Evolutionary conservation across 2,797 vertebrate genomes (phyloP), one percentile per base, ranked within the genome.

Genomic region (Enteromius radiatus): DNA sequence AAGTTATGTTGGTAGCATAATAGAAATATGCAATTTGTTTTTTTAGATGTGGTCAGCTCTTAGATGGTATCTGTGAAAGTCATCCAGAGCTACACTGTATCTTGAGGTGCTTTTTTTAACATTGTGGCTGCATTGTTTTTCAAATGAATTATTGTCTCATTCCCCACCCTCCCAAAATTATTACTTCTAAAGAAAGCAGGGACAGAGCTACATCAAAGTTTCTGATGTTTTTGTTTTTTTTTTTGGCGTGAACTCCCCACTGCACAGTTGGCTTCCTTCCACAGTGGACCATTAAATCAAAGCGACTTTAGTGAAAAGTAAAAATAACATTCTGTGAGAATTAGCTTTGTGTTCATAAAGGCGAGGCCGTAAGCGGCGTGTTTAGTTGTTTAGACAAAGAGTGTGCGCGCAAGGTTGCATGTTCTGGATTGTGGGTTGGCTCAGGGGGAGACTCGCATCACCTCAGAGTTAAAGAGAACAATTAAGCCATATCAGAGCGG

Each of bases 401-500:
- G 54, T 54, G 59, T 61, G 82, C 12, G 19, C 23, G 28, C 19
- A 33, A 9, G 26, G 33, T 38, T 56, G 28, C 33, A 31, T 21
- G 28, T 75, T 63, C 33, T 33, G 10, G 11, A 41, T 23, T n/a
- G 69, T 82, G 43, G 4, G 65, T 84, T 88, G 79, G 77, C 82
- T 81, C 69, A 61, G 70, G 17, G 80, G 78, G 83, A 85, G 86
- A 83, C 81, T 85, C 38, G 11, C 89, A 90, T 91, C 92, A 88
- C 92, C 90, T 90, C 87, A 5, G 80, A 87, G 91, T 91, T 90
- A 88, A 91, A 91, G 88, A 92, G 92, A 91, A 91, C 92, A 92
- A 93, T 94, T 92, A 93, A 92, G 86, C 89, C 89, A 82, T 93
- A 93, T 93, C 89, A 90, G 89, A 86, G 87, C 90, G 91, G 90